Evolutionary conservation across 2,113 vertebrate species (phyloP), one percentile per base, ranked within the genome.

Genomic region (Peromyscus maniculatus): DNA sequence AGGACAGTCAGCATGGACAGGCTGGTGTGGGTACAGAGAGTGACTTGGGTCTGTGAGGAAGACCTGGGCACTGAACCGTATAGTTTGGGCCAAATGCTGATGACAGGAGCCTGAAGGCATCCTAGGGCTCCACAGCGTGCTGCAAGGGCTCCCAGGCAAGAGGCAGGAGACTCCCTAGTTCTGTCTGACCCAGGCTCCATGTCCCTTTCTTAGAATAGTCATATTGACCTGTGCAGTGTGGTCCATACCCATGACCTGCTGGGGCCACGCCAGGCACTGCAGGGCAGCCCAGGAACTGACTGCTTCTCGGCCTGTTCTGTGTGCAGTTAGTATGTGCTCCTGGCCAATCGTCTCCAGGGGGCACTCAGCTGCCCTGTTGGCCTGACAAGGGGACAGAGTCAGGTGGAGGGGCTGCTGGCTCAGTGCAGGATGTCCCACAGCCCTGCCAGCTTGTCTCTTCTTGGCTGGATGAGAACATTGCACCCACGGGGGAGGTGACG

Each of bases 401-500:
- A 31, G 11, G 8, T 12, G 22, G 31, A 31, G 33, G 17, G 2
- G 15, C 7, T 0, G 43, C 52, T 12, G 49, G 77, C 36, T 57
- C 78, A 36, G 72, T n/a, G 31, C 64, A 2, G 62, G 2, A 0
- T 3, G 0, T 17, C 83, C 36, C 2, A 0, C 0, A 3, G 13
- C 12, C 43, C 91, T 6, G 84, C 39, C 17, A n/a, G 66, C 59
- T 12, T 0, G 2, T 19, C 71, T 71, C 33, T 21, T 72, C 87
- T 78, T 52, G 59, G 39, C 71, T 67, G 36, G 64, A 26, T 11
- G 94, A 77, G 71, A 72, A 43, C 87, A 19, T 43, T 12, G 5
- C 0, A 1, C 57, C n/a, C 66, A n/a, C 21, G 0, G 36, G 7
- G 28, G 10, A 67, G 52, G 26, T 24, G 62, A 1, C 5, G 46